These are phyloP conservation scores for Taurulus bubalis DNA, from an alignment of 2,113 vertebrate genomes.

Conservation along the genomic window DNA sequence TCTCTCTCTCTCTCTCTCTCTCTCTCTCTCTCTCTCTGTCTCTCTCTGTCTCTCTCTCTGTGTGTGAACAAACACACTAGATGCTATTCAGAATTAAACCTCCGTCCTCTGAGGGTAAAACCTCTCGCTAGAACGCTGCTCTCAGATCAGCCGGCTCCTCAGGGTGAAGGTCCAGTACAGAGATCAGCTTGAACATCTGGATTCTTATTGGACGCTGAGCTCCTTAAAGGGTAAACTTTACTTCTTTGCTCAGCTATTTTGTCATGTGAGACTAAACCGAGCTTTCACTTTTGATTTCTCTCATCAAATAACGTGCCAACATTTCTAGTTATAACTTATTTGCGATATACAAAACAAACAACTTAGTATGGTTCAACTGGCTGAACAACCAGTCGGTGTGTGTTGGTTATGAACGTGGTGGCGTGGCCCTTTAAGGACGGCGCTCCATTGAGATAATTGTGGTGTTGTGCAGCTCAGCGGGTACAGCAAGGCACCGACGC, in stretches of 20 bases:
- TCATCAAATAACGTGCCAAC: neutral
- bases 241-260: neutral
- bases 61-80: constrained; percentile 81
- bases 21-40: constrained; percentile 38
- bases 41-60: neutral
- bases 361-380: too few species aligned
- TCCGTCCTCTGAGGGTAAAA: constrained; percentile 18
- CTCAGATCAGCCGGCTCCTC: neutral
- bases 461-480: constrained; percentile 24
- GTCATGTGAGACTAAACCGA: neutral
- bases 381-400: too few species aligned
- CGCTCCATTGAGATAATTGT: neutral
- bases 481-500: constrained; percentile 38
- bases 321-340: too few species aligned
- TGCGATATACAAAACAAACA: neutral
- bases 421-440: constrained; percentile 30
- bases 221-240: neutral
- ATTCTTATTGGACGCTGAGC: neutral
- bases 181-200: neutral
- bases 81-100: constrained; percentile 75
- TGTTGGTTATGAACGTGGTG: neutral
- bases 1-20: neutral
- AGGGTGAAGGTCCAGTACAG: neutral
- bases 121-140: neutral
- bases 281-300: too few species aligned